phyloP scores from a whole-genome alignment of 2,888 invertebrate species.

The Phalangium opilio region DNA sequence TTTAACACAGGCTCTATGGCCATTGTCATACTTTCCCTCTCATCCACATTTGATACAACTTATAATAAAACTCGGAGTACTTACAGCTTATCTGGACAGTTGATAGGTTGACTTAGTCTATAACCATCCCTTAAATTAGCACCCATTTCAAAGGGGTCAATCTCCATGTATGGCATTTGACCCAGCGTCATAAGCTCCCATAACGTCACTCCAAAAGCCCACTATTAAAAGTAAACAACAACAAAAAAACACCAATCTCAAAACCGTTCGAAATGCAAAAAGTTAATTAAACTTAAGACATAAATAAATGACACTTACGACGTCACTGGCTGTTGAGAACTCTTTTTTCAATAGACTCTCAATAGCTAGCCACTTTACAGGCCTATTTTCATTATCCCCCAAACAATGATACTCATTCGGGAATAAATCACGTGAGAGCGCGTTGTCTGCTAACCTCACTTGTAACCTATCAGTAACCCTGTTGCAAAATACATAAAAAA shows the following conservation, averaged over 20 bases:
- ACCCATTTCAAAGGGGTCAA: conserved; percentile 93
- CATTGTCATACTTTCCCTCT: too few species aligned
- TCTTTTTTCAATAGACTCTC: conserved; percentile 71
- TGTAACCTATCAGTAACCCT: conserved; percentile 69
- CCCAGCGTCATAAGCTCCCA: conserved; percentile 94
- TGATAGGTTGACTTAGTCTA: conserved; percentile 83
- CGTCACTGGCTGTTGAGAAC: conserved; percentile 76
- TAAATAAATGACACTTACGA: conserved; percentile 48
- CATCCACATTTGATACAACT: too few species aligned
- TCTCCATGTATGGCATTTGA: conserved; percentile 85
- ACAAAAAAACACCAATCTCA: neutral
- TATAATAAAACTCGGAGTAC: conserved; percentile 29
- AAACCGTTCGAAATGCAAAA: too few species aligned
- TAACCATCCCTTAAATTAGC: conserved; percentile 84
- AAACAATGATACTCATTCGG: conserved; percentile 91
- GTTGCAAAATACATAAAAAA: conserved; percentile 22
- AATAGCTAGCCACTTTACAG: conserved; percentile 88
- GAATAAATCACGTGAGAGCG: conserved; percentile 80
- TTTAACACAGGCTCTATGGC: too few species aligned
- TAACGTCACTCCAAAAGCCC: conserved; percentile 86
- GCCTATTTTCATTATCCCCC: conserved; percentile 91
- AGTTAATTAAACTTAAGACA: neutral
- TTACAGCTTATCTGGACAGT: conserved; percentile 95
- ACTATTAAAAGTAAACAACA: conserved; percentile 37
- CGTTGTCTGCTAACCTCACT: conserved; percentile 83